These are phyloP conservation scores for Tipula unca DNA, from an alignment of 2,888 invertebrate genomes.

Conservation along the genomic window DNA sequence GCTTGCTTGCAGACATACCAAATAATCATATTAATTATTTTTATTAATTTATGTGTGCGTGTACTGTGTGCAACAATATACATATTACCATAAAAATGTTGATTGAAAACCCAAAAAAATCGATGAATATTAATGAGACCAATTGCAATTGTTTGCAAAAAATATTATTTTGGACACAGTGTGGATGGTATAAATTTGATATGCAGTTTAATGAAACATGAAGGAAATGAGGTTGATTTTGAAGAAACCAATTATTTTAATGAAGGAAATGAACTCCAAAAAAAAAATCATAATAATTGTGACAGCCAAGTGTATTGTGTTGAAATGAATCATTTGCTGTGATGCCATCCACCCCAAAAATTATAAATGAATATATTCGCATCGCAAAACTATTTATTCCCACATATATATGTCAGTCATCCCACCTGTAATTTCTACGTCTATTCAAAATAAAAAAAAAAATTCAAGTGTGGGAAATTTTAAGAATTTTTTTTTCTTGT, in stretches of 20 bases:
- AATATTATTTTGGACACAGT: background rate
- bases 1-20: background rate
- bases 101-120: background rate
- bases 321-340: background rate
- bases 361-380: background rate
- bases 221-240: background rate
- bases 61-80: background rate
- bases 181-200: background rate
- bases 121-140: background rate
- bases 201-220: background rate
- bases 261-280: background rate
- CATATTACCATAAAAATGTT: background rate
- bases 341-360: conserved; percentile 1
- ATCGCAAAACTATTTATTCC: background rate
- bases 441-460: background rate
- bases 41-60: background rate
- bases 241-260: background rate
- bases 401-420: background rate
- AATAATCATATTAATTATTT: background rate
- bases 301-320: background rate
- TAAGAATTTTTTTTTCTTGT: background rate
- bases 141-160: background rate
- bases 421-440: background rate
- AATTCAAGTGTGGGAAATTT: background rate
- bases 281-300: background rate